phyloP scores from a whole-genome alignment of 2,888 invertebrate species.

The Mesorhabditis sp. region DNA sequence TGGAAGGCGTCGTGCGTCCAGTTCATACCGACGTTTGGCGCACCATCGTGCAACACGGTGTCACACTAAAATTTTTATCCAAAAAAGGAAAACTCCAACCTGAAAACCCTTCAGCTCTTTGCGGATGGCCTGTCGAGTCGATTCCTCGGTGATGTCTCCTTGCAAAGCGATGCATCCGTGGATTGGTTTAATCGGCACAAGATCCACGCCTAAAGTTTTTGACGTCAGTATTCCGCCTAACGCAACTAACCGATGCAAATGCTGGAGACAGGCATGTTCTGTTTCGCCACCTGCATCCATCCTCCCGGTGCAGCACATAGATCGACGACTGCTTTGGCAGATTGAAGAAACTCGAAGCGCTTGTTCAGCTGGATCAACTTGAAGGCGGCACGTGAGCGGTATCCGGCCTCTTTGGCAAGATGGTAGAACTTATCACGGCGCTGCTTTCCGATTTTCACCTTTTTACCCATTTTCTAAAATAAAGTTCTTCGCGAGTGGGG shows the following conservation, averaged over 20 bases:
- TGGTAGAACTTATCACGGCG: conserved; percentile 97
- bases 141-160: conserved; percentile 94
- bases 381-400: conserved; percentile 95
- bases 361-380: conserved; percentile 95
- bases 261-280: conserved; percentile 80
- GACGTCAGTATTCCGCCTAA: not conserved
- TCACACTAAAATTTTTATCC: conserved; percentile 63
- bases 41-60: conserved; percentile 91
- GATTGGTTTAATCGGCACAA: conserved; percentile 86
- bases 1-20: conserved; percentile 96
- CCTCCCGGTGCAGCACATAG: conserved; percentile 86
- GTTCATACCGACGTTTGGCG: conserved; percentile 88
- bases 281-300: conserved; percentile 82
- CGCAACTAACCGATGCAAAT: conserved; percentile 68
- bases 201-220: conserved; percentile 73
- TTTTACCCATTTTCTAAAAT: conserved; percentile 75
- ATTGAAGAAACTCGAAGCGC: conserved; percentile 92
- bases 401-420: conserved; percentile 96
- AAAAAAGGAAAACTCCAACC: conserved; percentile 19
- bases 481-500: too few species aligned
- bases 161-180: conserved; percentile 82
- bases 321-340: conserved; percentile 91
- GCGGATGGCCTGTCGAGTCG: conserved; percentile 48
- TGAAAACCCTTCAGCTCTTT: conserved; percentile 52
- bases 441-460: conserved; percentile 92